Conservation (phyloP, 2,113 vertebrate genomes). For the Gorsachius goisagi region DNA sequence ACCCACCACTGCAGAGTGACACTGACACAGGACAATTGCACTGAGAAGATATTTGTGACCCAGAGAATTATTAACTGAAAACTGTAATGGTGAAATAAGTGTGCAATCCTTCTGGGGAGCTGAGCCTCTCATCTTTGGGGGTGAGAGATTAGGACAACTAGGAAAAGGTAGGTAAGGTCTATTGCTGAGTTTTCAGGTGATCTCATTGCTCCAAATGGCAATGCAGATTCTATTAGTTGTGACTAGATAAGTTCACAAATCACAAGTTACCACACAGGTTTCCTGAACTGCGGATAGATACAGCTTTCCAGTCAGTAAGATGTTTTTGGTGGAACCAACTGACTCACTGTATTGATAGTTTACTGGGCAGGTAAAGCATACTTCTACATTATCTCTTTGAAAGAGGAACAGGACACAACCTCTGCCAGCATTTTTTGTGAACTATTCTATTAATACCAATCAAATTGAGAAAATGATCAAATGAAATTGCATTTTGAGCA, state of each 20-base stretch:
- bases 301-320: not conserved
- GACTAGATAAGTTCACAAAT: not conserved
- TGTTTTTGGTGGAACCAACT: slow-evolving; percentile 52
- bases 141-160: not conserved
- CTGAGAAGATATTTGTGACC: not conserved
- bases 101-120: not conserved
- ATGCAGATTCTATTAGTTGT: fast-evolving
- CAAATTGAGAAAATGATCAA: slow-evolving; percentile 97
- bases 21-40: not conserved
- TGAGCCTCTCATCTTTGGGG: not conserved
- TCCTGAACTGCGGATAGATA: not conserved
- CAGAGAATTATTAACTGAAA: not conserved
- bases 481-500: slow-evolving; percentile 97
- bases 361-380: slow-evolving; percentile 74
- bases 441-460: slow-evolving; percentile 98
- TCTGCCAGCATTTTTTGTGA: slow-evolving; percentile 84
- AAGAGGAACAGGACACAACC: slow-evolving; percentile 85
- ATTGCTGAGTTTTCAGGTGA: not conserved
- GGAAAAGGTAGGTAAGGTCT: not conserved
- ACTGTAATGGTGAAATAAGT: not conserved
- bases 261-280: not conserved
- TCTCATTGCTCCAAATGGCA: not conserved
- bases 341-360: slow-evolving; percentile 18
- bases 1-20: not conserved
- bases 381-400: slow-evolving; percentile 86